Evolutionary conservation across 2,797 vertebrate genomes (phyloP), one percentile per base, ranked within the genome.

Genomic region (Varecia variegata): DNA sequence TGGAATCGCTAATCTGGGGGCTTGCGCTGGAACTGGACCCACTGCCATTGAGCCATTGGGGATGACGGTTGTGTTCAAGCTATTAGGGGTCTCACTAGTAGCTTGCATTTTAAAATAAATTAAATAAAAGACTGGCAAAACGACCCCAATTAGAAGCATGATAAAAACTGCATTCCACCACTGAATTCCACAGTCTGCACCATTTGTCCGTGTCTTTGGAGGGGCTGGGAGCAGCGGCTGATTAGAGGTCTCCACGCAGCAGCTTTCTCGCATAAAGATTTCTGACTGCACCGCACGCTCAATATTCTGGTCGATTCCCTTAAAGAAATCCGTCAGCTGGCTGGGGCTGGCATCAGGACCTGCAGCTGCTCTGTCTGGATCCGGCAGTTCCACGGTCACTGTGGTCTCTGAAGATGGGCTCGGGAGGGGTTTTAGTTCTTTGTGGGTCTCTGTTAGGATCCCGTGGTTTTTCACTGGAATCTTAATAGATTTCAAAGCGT

Each of bases 161-260:
- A 99, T 98, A 4, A 99, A 97, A 11, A 99, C 99, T 0, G 99
- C 99, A 3, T 99, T 99, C 99, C 99, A 99, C 99, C 99, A 99
- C 96, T 98, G 99, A 97, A 99, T 99, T 2, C 99, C 99, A 93
- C 99, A 99, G 98, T 99, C 99, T 0, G 99, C 99, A 0, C 99
- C 99, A 0, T 98, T 98, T 15, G 90, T 62, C 0, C 25, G 38
- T 20, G 98, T 47, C 94, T 32, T 97, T 0, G 62, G 88, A 18
- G 90, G 86, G 2, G 81, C 79, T 0, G 88, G 97, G 5, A 73
- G 68, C 43, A 0, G 86, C 11, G 82, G 95, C 21, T 7, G 85
- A 82, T 97, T 0, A 35, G 71, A 89, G 0, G 87, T 52, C 5
- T 97, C 98, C 13, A 89, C 0, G 4, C 91, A 82, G 14, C 95